A percentile compares a stretch with the other conserved stretches of the same genome.
Conservation (phyloP, 2,888 invertebrate species). For the Plebejus argus region DNA sequence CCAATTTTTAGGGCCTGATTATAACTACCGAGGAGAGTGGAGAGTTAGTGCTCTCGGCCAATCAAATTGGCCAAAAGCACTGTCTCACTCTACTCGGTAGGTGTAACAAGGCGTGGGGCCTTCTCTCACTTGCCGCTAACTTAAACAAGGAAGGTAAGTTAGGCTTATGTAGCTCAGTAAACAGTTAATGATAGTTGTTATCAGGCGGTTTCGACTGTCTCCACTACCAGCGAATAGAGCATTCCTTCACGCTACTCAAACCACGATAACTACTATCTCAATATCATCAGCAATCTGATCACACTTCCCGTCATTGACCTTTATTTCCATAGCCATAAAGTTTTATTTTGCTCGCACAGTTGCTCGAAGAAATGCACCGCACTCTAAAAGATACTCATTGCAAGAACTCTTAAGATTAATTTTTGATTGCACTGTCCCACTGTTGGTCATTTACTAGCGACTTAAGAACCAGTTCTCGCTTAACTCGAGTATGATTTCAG, state of each 20-base stretch:
- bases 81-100: too few relatives aligned
- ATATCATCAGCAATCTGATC: slow-evolving; percentile 22
- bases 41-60: too few relatives aligned
- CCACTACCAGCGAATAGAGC: slow-evolving; percentile 7
- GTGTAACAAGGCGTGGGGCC: too few relatives aligned
- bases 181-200: neutral
- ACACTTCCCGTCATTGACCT: neutral
- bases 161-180: neutral
- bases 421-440: slow-evolving; percentile 23
- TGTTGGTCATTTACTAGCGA: slow-evolving; percentile 24
- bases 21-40: too few relatives aligned
- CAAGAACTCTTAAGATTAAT: neutral
- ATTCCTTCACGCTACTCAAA: slow-evolving; percentile 26
- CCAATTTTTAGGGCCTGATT: too few relatives aligned
- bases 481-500: neutral
- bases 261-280: slow-evolving; percentile 23
- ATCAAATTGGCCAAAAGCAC: too few relatives aligned
- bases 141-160: neutral
- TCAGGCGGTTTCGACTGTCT: slow-evolving; percentile 17
- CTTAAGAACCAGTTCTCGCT: slow-evolving; percentile 27
- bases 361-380: neutral
- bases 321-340: neutral
- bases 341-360: neutral
- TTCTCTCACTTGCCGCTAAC: too few relatives aligned
- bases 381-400: slow-evolving; percentile 5